Conservation (phyloP, 2,797 vertebrate genomes). For the Cuniculus paca region DNA sequence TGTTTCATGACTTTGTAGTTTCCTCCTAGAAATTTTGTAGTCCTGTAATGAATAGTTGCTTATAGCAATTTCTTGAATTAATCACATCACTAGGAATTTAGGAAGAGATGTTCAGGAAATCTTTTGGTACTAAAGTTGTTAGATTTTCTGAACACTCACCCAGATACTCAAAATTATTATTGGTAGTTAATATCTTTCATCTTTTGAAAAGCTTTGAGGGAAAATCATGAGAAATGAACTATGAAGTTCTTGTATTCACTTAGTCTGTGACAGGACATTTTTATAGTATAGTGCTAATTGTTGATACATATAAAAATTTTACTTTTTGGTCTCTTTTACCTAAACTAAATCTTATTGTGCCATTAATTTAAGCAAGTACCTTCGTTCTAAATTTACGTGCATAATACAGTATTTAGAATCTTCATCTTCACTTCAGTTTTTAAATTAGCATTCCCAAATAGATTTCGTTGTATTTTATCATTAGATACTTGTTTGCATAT, state of each 20-base stretch:
- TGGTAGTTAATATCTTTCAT: slow-evolving; percentile 18
- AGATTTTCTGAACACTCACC: slow-evolving; percentile 39
- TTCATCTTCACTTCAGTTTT: slow-evolving; percentile 34
- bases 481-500: slow-evolving; percentile 17
- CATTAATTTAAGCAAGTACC: slow-evolving; percentile 48
- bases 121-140: slow-evolving; percentile 46
- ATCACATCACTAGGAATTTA: slow-evolving; percentile 36
- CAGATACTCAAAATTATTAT: slow-evolving; percentile 42
- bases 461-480: slow-evolving; percentile 44
- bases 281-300: background rate
- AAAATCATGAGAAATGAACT: slow-evolving; percentile 13
- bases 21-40: slow-evolving; percentile 37
- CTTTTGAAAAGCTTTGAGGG: slow-evolving; percentile 34
- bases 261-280: slow-evolving; percentile 48
- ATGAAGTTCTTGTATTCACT: slow-evolving; percentile 39
- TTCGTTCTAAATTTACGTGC: slow-evolving; percentile 14
- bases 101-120: slow-evolving; percentile 48
- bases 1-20: slow-evolving; percentile 12
- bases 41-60: slow-evolving; percentile 26
- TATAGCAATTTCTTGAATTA: slow-evolving; percentile 45
- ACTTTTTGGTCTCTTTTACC: slow-evolving; percentile 51
- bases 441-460: slow-evolving; percentile 46
- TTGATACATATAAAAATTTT: slow-evolving; percentile 57
- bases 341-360: slow-evolving; percentile 14
- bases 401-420: slow-evolving; percentile 28